A percentile compares a stretch with the other conserved stretches of the same genome.
These are phyloP conservation scores for Cantharis rufa DNA, from an alignment of 2,888 invertebrate genomes.

Conservation along the genomic window DNA sequence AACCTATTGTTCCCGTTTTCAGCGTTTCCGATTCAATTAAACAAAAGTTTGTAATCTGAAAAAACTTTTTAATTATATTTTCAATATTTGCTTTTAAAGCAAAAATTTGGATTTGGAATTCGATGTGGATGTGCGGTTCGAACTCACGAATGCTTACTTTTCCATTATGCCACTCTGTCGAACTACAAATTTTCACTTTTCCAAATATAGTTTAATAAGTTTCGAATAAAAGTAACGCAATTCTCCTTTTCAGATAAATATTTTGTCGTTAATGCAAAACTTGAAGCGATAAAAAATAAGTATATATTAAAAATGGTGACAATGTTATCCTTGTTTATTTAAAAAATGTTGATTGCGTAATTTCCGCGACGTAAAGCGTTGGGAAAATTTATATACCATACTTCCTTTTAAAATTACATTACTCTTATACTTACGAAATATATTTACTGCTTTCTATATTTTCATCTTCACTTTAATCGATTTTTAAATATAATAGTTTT, in stretches of 20 bases:
- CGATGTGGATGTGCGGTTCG: background rate
- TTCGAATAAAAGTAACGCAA: background rate
- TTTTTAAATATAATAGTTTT: background rate
- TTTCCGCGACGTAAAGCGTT: background rate
- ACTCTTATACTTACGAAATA: background rate
- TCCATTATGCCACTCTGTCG: background rate
- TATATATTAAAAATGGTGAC: background rate
- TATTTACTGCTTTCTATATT: background rate
- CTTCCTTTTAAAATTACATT: background rate
- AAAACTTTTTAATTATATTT: background rate
- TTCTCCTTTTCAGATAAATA: background rate
- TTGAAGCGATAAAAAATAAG: background rate
- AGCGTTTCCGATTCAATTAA: background rate
- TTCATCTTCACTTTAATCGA: background rate
- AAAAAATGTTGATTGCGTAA: background rate
- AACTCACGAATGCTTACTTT: background rate
- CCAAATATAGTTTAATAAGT: background rate
- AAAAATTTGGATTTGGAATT: background rate
- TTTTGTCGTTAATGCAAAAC: background rate
- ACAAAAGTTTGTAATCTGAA: background rate
- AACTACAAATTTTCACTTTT: background rate
- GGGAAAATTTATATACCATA: background rate
- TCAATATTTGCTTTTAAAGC: background rate
- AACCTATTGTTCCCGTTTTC: background rate
- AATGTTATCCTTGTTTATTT: constrained; percentile 1